phyloP scores from a whole-genome alignment of 2,797 vertebrate species.

The Merluccius polli region DNA sequence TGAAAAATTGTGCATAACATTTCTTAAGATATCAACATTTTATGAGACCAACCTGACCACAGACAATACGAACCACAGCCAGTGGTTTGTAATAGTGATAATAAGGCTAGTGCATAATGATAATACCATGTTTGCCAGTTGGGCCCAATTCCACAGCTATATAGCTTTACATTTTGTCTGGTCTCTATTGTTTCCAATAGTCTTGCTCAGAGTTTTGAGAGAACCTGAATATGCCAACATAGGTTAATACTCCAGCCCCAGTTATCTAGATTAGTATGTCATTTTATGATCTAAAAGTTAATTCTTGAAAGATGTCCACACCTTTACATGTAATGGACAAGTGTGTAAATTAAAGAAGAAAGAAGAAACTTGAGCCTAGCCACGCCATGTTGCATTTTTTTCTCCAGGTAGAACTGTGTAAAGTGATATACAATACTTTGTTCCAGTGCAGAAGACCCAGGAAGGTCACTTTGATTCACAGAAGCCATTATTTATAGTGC shows the following conservation, averaged over 20 bases:
- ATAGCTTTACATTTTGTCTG: neutral
- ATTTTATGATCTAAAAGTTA: neutral
- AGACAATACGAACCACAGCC: neutral
- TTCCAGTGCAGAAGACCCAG: constrained; percentile 10
- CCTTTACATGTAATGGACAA: neutral
- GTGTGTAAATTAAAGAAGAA: neutral
- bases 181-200: neutral
- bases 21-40: too few species aligned
- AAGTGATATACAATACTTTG: neutral
- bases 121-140: neutral
- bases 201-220: neutral
- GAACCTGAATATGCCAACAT: neutral
- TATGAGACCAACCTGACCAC: too few species aligned
- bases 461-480: constrained; percentile 43
- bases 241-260: neutral
- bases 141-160: neutral
- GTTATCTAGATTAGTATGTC: neutral
- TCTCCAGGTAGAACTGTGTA: neutral
- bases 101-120: neutral
- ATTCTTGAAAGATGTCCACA: neutral
- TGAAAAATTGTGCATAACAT: too few species aligned
- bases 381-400: neutral
- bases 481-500: constrained; percentile 70
- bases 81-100: neutral
- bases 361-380: neutral